phyloP scores from a whole-genome alignment of 2,888 invertebrate genomes.

The Lutraria lutraria region DNA sequence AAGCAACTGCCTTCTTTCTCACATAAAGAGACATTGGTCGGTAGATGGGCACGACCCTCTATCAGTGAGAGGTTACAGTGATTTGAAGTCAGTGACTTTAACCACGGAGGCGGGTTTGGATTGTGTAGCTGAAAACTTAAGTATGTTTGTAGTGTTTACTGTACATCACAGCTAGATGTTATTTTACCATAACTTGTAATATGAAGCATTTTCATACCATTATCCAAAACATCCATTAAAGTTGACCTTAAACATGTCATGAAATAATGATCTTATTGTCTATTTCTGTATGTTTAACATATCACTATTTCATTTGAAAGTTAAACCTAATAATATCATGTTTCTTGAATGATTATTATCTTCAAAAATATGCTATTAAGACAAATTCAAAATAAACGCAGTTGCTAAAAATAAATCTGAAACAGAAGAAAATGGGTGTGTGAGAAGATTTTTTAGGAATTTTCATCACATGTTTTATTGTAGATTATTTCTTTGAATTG shows the following conservation, averaged over 20 bases:
- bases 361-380: background rate
- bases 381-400: background rate
- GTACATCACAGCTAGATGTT: background rate
- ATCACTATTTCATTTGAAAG: background rate
- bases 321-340: background rate
- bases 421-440: background rate
- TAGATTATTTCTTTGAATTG: constrained; percentile 14
- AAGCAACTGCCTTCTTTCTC: too few species aligned
- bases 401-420: background rate
- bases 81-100: too few species aligned
- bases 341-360: background rate
- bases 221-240: background rate
- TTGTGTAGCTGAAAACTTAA: too few species aligned
- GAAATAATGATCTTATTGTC: background rate
- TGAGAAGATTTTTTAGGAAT: background rate
- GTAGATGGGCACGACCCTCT: too few species aligned
- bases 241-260: background rate
- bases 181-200: background rate
- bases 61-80: too few species aligned
- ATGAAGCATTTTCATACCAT: background rate
- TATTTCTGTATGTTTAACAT: background rate
- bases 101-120: too few species aligned
- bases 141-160: too few species aligned
- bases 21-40: too few species aligned
- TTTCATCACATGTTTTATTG: background rate